Base-by-base conservation (phyloP, 2,797 vertebrate species). In the Scomberomorus guttatus region DNA sequence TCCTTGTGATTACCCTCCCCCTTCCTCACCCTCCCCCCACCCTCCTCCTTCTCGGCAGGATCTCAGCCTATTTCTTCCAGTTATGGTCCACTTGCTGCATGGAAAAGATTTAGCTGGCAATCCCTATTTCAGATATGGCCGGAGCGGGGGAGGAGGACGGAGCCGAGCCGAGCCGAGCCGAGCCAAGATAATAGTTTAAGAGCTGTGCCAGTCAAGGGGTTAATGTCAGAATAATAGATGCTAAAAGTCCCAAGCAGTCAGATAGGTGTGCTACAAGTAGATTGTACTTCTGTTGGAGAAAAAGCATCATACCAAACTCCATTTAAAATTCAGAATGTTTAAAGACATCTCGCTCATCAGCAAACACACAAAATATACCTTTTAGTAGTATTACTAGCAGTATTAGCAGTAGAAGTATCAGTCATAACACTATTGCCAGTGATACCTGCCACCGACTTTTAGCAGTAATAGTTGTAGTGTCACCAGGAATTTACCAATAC, bases 41-140 rank as follows among this genome's bases (percentile, higher is more conserved):
- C 37, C 37, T 37, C 37, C 37, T 74, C 44, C 34, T 62, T 20
- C 81, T 77, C 46, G 5, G 63, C 83, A 79, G 81, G 72, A 79
- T 90, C 65, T 67, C 62, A 79, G 77, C 63, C 81, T 83, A 86
- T 89, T 87, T 80, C 90, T 91, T 77, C 74, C 72, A 63, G 85
- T 90, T 87, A 78, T 83, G 86, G 70, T 90, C 77, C 66, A 64
- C 79, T 88, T 76, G 70, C 78, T 60, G 72, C 80, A 59, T 74
- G 68, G 71, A 76, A 61, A 57, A 77, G 78, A 81, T 90, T 84
- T 83, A 83, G 69, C 79, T 18, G 51, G 29, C 68, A 81, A 79
- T 82, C 77, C 79, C 7, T 52, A n/a, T 46, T 58, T 79, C 65
- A 82, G 87, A 90, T 70, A 71, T 54, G 32, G 65, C 52, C 13